Conservation (phyloP, 2,888 invertebrate genomes). For the Apamea crenata region DNA sequence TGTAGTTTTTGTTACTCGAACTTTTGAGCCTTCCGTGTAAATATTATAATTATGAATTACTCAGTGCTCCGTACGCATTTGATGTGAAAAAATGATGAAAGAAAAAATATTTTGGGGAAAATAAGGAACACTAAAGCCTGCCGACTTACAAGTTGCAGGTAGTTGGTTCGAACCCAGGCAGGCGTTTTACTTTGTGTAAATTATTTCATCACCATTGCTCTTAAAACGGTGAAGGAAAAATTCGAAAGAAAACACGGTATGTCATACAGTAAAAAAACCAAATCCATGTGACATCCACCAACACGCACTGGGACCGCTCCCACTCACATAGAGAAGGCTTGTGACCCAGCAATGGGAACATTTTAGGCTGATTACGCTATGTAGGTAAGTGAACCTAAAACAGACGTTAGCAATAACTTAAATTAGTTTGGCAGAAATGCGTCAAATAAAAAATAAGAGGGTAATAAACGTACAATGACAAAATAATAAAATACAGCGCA, state of each 20-base stretch:
- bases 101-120: background rate
- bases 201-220: background rate
- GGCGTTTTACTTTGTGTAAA: background rate
- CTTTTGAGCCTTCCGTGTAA: conserved; percentile 25
- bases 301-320: background rate
- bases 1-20: conserved; percentile 41
- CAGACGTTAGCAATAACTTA: conserved; percentile 14
- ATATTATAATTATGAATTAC: conserved; percentile 36
- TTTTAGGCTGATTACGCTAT: background rate
- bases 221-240: background rate
- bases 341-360: background rate
- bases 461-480: conserved; percentile 42
- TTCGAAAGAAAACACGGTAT: no score
- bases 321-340: background rate
- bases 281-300: background rate
- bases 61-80: background rate
- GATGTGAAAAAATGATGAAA: conserved; percentile 1
- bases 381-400: background rate
- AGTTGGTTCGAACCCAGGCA: no score
- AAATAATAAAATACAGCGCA: conserved; percentile 52
- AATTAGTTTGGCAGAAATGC: conserved; percentile 21
- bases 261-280: no score
- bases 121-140: background rate
- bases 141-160: background rate
- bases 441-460: conserved; percentile 9